Conservation (phyloP, 2,888 invertebrate genomes). For the Ctenicera cuprea region DNA sequence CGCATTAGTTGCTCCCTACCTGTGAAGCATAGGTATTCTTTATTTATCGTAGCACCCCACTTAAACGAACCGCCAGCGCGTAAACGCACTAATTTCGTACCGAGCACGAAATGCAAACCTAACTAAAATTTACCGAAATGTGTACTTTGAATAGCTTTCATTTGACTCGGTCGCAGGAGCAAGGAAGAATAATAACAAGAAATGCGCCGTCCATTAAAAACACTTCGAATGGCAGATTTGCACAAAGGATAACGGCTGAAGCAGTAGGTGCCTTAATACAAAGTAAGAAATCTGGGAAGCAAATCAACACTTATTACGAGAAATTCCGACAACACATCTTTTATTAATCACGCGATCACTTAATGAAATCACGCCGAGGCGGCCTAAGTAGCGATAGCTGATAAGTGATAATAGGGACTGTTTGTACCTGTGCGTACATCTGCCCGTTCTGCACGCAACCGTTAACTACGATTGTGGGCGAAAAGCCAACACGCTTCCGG, state of each 20-base stretch:
- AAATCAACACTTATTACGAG: conserved; percentile 50
- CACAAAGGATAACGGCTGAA: conserved; percentile 49
- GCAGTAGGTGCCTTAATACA: conserved; percentile 39
- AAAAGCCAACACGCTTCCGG: conserved; percentile 48
- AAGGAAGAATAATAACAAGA: conserved; percentile 46
- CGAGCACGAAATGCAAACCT: background rate
- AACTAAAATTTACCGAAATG: conserved; percentile 26
- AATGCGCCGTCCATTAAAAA: conserved; percentile 42
- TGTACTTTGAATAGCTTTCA: conserved; percentile 20
- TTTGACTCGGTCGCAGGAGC: conserved; percentile 51
- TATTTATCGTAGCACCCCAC: conserved; percentile 16
- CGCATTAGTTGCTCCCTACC: conserved; percentile 16
- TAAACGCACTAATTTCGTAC: background rate
- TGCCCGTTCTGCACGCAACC: conserved; percentile 59
- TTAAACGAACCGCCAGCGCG: background rate
- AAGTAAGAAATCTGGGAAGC: conserved; percentile 50
- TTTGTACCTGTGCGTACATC: conserved; percentile 60
- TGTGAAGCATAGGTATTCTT: conserved; percentile 10
- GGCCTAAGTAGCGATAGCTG: conserved; percentile 50
- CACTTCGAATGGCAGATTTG: conserved; percentile 49
- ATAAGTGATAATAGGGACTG: conserved; percentile 47
- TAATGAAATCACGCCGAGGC: conserved; percentile 61
- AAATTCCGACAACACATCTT: conserved; percentile 58
- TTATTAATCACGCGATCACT: conserved; percentile 63
- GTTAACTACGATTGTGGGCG: conserved; percentile 45